Conservation (phyloP, 35 echinoderm and acorn worm genomes). For the Anneissia japonica region DNA sequence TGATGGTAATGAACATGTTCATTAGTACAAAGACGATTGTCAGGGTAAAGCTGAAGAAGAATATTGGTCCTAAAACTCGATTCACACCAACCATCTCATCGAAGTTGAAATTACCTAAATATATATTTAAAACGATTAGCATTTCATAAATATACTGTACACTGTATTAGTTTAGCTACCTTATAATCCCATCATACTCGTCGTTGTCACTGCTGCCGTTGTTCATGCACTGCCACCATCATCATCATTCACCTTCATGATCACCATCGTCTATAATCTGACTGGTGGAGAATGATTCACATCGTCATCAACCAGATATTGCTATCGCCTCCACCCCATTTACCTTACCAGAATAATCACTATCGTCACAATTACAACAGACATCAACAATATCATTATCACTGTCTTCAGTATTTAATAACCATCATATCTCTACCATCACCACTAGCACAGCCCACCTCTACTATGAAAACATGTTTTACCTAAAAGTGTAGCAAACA, state of each 20-base stretch:
- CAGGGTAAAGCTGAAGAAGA: conserved; percentile 91
- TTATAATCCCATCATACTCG: not conserved
- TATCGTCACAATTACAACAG: too few species aligned
- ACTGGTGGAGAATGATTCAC: too few species aligned
- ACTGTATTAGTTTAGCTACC: too few species aligned
- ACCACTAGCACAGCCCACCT: too few species aligned
- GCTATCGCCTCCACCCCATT: too few species aligned
- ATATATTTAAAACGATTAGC: not conserved
- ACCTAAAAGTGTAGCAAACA: conserved; percentile 11
- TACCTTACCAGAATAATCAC: too few species aligned
- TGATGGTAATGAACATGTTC: conserved; percentile 99
- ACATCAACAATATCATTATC: too few species aligned
- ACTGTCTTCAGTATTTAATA: too few species aligned
- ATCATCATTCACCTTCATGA: not conserved
- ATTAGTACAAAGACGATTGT: conserved; percentile 82
- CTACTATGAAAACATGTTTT: not conserved
- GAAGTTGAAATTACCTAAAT: conserved; percentile 86
- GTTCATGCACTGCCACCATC: not conserved
- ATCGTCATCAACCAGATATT: too few species aligned
- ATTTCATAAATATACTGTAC: too few species aligned
- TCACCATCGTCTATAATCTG: too few species aligned
- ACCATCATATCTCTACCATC: too few species aligned
- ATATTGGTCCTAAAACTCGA: conserved; percentile 63
- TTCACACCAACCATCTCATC: conserved; percentile 56
- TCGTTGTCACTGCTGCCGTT: not conserved